Percentiles rank a stretch among this genome's conserved stretches.
Conservation (phyloP, 2,113 vertebrate species). For the Rousettus leschenaultii region DNA sequence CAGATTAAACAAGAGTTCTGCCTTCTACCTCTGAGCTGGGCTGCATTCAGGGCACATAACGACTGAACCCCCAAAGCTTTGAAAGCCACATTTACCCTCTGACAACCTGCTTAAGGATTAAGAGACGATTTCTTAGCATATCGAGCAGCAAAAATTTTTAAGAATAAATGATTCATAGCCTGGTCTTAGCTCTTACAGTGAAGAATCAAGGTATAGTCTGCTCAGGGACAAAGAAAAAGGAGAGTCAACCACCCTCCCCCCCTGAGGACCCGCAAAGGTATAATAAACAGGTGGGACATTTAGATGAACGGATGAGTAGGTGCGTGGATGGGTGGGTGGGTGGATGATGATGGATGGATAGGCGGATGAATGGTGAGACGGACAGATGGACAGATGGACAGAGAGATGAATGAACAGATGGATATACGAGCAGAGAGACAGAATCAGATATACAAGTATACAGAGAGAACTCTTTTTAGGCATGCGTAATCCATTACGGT, state of each 20-base stretch:
- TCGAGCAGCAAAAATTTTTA: fast-evolving
- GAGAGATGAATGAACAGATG: too few relatives aligned
- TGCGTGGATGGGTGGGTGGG: background rate
- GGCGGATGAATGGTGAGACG: too few relatives aligned
- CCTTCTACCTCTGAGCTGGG: fast-evolving
- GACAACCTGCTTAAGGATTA: background rate
- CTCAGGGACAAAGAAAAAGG: background rate
- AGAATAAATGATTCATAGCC: background rate
- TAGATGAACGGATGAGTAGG: background rate
- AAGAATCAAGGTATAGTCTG: background rate
- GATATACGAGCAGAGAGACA: background rate
- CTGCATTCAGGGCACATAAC: background rate
- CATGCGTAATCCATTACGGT: constrained; percentile 68
- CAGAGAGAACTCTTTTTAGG: background rate
- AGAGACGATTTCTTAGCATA: background rate
- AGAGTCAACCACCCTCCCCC: background rate
- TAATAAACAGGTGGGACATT: background rate
- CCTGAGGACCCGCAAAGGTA: background rate
- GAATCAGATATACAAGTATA: fast-evolving
- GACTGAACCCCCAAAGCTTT: background rate
- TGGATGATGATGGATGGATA: background rate
- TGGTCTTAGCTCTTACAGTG: background rate
- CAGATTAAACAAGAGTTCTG: background rate
- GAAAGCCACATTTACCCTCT: background rate
- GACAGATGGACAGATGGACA: too few relatives aligned